These are phyloP conservation scores for Temnothorax ravouxi DNA, from an alignment of 2,888 invertebrate genomes.

Conservation along the genomic window DNA sequence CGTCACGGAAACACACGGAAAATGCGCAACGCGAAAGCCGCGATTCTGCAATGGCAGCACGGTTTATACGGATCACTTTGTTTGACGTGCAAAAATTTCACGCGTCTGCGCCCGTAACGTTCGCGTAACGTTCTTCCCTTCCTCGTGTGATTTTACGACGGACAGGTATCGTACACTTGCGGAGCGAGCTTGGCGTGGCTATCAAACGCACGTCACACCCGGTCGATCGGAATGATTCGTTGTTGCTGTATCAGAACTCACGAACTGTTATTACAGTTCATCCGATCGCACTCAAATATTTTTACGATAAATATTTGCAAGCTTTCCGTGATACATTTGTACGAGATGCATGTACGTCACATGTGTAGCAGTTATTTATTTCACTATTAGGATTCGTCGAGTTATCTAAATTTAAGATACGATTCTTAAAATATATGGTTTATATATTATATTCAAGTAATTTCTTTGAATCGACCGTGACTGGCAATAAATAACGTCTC, in stretches of 20 bases:
- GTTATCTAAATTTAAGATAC: neutral
- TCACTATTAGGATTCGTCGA: neutral
- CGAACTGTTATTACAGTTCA: constrained; percentile 32
- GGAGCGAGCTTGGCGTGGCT: constrained; percentile 22
- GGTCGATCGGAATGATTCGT: constrained; percentile 1
- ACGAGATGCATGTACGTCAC: neutral
- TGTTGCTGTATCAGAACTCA: constrained; percentile 1
- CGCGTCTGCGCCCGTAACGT: neutral
- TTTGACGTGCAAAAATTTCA: constrained; percentile 3
- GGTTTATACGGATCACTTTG: constrained; percentile 25
- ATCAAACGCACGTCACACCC: constrained; percentile 31
- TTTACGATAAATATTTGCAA: constrained; percentile 37
- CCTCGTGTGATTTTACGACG: neutral
- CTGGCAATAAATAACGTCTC: too few relatives aligned
- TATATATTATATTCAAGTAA: too few relatives aligned
- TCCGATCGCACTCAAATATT: constrained; percentile 40
- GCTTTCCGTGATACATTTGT: constrained; percentile 7
- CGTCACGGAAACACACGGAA: constrained; percentile 29
- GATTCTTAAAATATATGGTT: neutral
- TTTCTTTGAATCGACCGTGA: too few relatives aligned
- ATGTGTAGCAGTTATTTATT: constrained; percentile 24
- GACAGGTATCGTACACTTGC: constrained; percentile 25
- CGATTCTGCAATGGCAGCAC: constrained; percentile 33
- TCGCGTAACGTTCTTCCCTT: neutral
- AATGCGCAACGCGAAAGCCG: constrained; percentile 4